A percentile compares a stretch with the other conserved stretches of the same genome.
Conservation (phyloP, 2,797 vertebrate genomes). For the Diglossa cyanea region DNA sequence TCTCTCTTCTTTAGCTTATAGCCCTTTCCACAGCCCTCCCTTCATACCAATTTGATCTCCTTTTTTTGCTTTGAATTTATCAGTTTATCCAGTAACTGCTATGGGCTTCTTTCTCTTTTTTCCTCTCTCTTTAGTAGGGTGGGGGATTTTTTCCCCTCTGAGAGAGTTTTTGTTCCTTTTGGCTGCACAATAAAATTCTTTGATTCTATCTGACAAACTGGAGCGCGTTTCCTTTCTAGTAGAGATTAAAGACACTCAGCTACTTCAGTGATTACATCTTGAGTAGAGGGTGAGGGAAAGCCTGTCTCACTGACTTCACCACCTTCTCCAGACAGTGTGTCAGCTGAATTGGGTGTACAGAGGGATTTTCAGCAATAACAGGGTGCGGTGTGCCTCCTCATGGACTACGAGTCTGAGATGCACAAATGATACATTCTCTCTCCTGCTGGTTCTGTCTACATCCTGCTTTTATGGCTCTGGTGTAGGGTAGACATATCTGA, state of each 20-base stretch:
- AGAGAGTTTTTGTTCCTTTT: conserved; percentile 26
- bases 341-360: not conserved
- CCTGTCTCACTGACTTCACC: conserved; percentile 1
- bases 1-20: not conserved
- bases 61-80: conserved; percentile 24
- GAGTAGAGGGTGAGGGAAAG: not conserved
- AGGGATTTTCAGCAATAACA: not conserved
- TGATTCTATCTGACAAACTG: conserved; percentile 22
- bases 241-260: not conserved
- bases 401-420: not conserved
- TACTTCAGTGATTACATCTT: not conserved
- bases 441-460: not conserved
- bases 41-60: conserved; percentile 2
- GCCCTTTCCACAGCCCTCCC: not conserved
- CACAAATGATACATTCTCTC: not conserved
- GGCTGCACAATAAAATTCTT: conserved; percentile 17
- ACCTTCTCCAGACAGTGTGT: not conserved
- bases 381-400: not conserved
- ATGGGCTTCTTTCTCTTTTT: not conserved
- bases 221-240: not conserved
- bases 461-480: not conserved
- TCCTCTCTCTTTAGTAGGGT: not conserved
- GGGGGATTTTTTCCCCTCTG: not conserved
- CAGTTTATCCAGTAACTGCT: not conserved
- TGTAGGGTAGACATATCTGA: not conserved